phyloP scores from a whole-genome alignment of 2,888 invertebrate species.

The Lacanobia wlatinum region DNA sequence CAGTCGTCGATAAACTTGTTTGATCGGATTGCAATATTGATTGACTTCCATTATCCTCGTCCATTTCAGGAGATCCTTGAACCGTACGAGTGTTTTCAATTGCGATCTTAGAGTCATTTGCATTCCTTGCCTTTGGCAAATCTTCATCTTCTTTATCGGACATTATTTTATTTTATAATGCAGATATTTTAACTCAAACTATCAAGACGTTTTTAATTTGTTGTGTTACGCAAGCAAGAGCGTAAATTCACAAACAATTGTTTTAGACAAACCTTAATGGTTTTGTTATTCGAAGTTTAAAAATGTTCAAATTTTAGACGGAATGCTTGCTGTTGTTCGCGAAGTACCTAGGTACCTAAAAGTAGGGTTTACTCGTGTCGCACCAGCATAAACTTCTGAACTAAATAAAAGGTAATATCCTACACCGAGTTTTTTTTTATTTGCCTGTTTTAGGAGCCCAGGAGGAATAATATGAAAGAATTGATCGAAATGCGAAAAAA shows the following conservation, averaged over 20 bases:
- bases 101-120: neutral
- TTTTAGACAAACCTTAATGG: slow-evolving; percentile 40
- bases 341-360: neutral
- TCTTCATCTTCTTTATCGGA: slow-evolving; percentile 30
- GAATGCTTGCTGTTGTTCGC: neutral
- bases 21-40: slow-evolving; percentile 65
- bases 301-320: slow-evolving; percentile 7
- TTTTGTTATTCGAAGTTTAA: slow-evolving; percentile 45
- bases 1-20: neutral
- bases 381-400: neutral
- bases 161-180: slow-evolving; percentile 18
- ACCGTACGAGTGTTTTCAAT: neutral
- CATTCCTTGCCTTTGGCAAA: neutral
- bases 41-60: slow-evolving; percentile 66
- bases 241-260: slow-evolving; percentile 35
- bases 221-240: slow-evolving; percentile 3
- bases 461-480: too few relatives aligned
- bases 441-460: too few relatives aligned
- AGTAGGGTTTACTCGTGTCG: neutral
- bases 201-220: neutral
- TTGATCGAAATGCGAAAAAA: too few relatives aligned
- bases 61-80: slow-evolving; percentile 66
- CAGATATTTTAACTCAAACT: slow-evolving; percentile 2
- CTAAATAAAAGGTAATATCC: too few relatives aligned
- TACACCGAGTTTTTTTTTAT: too few relatives aligned